A percentile compares a stretch with the other conserved stretches of the same genome.
phyloP scores from a whole-genome alignment of 2,113 vertebrate species.

The Clarias magur region DNA sequence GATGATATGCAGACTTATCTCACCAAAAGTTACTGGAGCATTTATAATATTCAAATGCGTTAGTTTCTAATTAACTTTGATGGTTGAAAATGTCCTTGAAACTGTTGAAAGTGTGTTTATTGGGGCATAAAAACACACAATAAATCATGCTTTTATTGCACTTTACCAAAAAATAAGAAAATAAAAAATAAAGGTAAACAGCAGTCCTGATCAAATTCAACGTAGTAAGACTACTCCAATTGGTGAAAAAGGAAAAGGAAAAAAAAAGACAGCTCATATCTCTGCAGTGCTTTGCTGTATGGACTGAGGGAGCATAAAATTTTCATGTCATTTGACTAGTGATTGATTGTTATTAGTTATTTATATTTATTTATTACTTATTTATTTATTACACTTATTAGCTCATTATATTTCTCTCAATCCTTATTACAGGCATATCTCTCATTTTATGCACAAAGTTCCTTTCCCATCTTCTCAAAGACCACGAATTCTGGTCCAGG shows the following conservation, averaged over 20 bases:
- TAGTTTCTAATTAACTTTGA: background rate
- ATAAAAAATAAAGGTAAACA: background rate
- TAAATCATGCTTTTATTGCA: background rate
- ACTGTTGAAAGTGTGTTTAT: background rate
- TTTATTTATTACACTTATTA: no score
- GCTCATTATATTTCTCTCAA: slow-evolving; percentile 12
- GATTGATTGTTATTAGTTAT: no score
- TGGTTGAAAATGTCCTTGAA: background rate
- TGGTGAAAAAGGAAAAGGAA: background rate
- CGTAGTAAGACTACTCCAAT: no score
- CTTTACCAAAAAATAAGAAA: background rate
- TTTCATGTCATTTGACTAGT: no score
- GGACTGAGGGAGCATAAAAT: background rate
- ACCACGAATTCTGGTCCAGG: slow-evolving; percentile 95
- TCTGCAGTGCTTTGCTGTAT: background rate
- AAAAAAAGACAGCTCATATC: background rate
- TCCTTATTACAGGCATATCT: slow-evolving; percentile 84
- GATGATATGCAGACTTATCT: background rate
- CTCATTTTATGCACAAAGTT: slow-evolving; percentile 97
- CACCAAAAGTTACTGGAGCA: background rate
- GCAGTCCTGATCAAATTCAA: background rate
- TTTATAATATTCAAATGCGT: background rate
- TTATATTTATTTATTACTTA: no score
- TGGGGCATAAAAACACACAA: background rate
- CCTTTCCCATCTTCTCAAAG: slow-evolving; percentile 95